Evolutionary conservation across 2,113 vertebrate species (phyloP), one percentile per base, ranked within the genome.

Genomic region (Paralichthys olivaceus): DNA sequence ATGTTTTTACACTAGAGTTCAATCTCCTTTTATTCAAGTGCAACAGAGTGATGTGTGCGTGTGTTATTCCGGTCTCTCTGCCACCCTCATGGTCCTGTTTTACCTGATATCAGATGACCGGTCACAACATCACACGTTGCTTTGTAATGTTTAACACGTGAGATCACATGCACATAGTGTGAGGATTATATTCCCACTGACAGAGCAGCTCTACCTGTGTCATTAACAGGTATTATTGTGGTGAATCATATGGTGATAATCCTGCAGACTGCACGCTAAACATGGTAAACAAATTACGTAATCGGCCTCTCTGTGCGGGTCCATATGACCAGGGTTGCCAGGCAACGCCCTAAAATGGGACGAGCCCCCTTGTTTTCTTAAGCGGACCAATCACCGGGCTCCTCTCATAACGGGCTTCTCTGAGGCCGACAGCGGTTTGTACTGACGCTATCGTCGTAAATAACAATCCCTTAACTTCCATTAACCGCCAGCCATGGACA

Each of bases 271-370:
- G 25, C 47, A 7, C 11, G 9, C 3, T 17, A 47, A 57, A 77
- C 5, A 23, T 8, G 68, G 65, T 86, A 90, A 92, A 92, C 89
- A 91, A 4, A 80, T 92, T 82, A 87, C 72, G 77, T 86, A 86
- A 92, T 61, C 8, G 2, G 53, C 12, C 12, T 5, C 5, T 37
- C 56, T 25, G 2, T 20, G 1, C 37, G 49, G 26, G 12, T 26
- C 40, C 55, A 32, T 6, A 64, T 37, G 49, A 37, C 62, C 2
- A 5, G 0, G 23, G 93, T 91, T 90, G 88, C 89, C 72, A 79
- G 19, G 89, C 85, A 87, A 93, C 93, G 63, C 69, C 76, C 58
- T 51, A 5, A 17, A 64, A 79, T 79, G 70, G 70, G 9, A 22
- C 69, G 49, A 72, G 23, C 67, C 62, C 63, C 54, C 37, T 58